These are phyloP conservation scores for Cephus rjabovi DNA, from an alignment of 2,888 invertebrate species.

Conservation along the genomic window DNA sequence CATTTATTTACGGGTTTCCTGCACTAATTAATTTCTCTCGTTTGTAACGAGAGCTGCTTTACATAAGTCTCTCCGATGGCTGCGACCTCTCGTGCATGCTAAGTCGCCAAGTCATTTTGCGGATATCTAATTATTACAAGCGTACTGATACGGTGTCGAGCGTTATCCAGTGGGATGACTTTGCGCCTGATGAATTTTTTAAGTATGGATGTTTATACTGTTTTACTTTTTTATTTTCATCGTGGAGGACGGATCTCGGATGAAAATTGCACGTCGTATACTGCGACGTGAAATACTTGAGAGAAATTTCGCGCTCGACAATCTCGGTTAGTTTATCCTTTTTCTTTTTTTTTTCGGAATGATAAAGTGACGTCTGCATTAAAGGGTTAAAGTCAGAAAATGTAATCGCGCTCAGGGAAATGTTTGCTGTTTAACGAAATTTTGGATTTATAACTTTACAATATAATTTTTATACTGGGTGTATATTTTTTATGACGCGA, in stretches of 20 bases:
- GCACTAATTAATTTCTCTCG: constrained; percentile 30
- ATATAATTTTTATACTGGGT: not conserved
- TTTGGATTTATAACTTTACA: not conserved
- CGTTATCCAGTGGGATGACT: constrained; percentile 6
- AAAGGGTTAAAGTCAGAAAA: not conserved
- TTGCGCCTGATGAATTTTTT: not conserved
- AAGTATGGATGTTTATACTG: not conserved
- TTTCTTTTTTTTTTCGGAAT: not conserved
- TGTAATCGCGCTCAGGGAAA: not conserved
- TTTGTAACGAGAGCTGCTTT: constrained; percentile 19
- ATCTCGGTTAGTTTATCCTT: not conserved
- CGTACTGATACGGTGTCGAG: not conserved
- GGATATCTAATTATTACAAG: constrained; percentile 1
- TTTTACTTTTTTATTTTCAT: not conserved
- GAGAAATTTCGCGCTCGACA: not conserved
- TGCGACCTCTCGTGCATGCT: not conserved
- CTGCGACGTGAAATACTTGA: not conserved
- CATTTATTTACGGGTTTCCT: constrained; percentile 28
- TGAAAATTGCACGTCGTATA: not conserved
- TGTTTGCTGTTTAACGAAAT: not conserved
- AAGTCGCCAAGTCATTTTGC: not conserved
- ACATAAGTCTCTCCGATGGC: constrained; percentile 1
- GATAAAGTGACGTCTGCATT: not conserved
- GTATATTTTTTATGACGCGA: not conserved
- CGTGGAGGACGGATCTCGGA: not conserved